Percentiles rank a stretch among this genome's conserved stretches.
These are phyloP conservation scores for Amphimedon queenslandica DNA, from an alignment of 37 sponge, comb jelly and placozoan species.

Conservation along the genomic window DNA sequence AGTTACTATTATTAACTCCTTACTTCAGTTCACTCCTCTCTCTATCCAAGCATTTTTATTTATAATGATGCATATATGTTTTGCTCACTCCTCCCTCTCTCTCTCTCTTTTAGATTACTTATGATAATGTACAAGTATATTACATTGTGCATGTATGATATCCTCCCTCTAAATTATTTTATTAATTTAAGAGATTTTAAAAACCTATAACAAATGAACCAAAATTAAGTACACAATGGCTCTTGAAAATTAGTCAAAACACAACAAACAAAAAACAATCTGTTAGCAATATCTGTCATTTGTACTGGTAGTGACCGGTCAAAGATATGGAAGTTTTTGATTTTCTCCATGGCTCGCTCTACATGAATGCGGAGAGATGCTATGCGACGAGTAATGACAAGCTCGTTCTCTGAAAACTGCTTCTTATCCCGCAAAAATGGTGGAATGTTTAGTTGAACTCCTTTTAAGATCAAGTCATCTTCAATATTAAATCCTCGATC, in stretches of 20 bases:
- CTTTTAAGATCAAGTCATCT: constrained; percentile 4
- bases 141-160: too few species aligned
- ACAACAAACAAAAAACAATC: constrained; percentile 19
- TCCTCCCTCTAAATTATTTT: too few species aligned
- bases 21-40: too few species aligned
- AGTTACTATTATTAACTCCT: not conserved
- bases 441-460: constrained; percentile 27
- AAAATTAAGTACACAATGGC: not conserved
- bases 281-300: constrained; percentile 12
- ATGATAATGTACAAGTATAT: too few species aligned
- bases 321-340: constrained; percentile 18
- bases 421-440: not conserved
- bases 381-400: constrained; percentile 12
- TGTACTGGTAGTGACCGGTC: not conserved
- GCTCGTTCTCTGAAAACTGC: not conserved
- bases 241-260: constrained; percentile 15
- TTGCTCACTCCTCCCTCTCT: too few species aligned
- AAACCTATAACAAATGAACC: not conserved
- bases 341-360: constrained; percentile 21
- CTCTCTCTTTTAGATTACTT: too few species aligned
- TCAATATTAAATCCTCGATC: constrained; percentile 40
- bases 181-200: too few species aligned
- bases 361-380: constrained; percentile 28
- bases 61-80: not conserved
- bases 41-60: not conserved